Conservation (phyloP, 2,888 invertebrate species). For the Drosophila suboccidentalis region DNA sequence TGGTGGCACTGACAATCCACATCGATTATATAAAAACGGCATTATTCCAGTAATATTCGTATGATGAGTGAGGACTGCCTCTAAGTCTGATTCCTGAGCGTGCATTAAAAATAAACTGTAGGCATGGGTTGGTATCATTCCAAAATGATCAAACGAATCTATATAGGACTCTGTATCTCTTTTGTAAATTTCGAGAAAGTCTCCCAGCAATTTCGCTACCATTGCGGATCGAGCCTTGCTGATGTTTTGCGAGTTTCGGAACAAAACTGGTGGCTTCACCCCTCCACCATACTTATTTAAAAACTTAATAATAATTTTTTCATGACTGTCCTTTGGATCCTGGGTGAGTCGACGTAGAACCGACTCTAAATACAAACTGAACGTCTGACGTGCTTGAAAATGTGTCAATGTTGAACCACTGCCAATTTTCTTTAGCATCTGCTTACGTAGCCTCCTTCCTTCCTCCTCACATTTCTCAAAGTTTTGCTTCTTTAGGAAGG, state of each 20-base stretch:
- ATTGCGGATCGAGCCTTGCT: conserved; percentile 94
- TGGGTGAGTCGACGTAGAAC: conserved; percentile 89
- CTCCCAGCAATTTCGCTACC: conserved; percentile 92
- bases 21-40: conserved; percentile 85
- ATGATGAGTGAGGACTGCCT: conserved; percentile 83
- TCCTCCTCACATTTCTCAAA: conserved; percentile 84
- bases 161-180: conserved; percentile 92
- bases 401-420: conserved; percentile 89
- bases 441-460: conserved; percentile 80
- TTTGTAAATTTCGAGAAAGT: conserved; percentile 93
- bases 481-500: conserved; percentile 82
- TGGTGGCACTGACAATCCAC: conserved; percentile 81
- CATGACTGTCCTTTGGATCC: conserved; percentile 84
- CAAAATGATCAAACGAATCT: conserved; percentile 90
- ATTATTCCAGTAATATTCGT: conserved; percentile 85
- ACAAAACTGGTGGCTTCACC: conserved; percentile 89
- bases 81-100: conserved; percentile 86
- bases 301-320: conserved; percentile 90
- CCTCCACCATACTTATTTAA: conserved; percentile 90
- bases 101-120: conserved; percentile 88
- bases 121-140: conserved; percentile 86
- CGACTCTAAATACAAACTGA: conserved; percentile 91
- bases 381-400: conserved; percentile 90
- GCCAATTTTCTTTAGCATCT: conserved; percentile 87
- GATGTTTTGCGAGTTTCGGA: conserved; percentile 87